These are phyloP conservation scores for Tokudaia muenninki DNA, from an alignment of 2,797 vertebrate genomes.

Conservation along the genomic window DNA sequence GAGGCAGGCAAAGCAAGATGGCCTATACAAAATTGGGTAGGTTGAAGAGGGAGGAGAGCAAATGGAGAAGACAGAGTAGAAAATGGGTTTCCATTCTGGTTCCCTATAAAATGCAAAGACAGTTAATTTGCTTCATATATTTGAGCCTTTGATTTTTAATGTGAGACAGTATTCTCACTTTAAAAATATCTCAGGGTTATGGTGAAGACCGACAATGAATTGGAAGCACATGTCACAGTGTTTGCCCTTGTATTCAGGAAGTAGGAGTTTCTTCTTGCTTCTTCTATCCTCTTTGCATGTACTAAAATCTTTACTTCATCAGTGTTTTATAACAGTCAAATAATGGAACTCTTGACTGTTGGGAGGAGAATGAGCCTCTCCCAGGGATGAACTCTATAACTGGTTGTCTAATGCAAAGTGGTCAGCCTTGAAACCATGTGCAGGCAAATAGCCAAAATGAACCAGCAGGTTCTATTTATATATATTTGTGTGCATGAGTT, in stretches of 20 bases:
- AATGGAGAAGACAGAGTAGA: neutral
- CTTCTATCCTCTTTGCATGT: neutral
- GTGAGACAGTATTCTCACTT: neutral
- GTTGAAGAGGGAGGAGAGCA: neutral
- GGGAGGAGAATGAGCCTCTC: neutral
- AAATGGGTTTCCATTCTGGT: neutral
- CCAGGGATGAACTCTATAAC: no score
- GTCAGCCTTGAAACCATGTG: neutral
- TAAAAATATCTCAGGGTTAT: neutral
- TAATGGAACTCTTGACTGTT: neutral
- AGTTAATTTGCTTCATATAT: neutral
- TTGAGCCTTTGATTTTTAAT: neutral
- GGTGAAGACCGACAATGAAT: neutral
- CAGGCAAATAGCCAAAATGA: neutral
- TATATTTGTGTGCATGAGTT: neutral
- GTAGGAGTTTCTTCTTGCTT: neutral
- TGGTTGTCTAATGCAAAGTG: neutral
- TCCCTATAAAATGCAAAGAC: neutral
- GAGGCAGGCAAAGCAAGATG: neutral
- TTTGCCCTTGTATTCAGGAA: neutral
- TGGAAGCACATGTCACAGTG: neutral
- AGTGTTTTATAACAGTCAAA: slow-evolving; percentile 36
- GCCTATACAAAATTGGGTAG: neutral
- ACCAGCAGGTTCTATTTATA: neutral
- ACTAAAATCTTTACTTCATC: neutral